phyloP scores from a whole-genome alignment of 2,888 invertebrate species.

The Apoda limacodes region DNA sequence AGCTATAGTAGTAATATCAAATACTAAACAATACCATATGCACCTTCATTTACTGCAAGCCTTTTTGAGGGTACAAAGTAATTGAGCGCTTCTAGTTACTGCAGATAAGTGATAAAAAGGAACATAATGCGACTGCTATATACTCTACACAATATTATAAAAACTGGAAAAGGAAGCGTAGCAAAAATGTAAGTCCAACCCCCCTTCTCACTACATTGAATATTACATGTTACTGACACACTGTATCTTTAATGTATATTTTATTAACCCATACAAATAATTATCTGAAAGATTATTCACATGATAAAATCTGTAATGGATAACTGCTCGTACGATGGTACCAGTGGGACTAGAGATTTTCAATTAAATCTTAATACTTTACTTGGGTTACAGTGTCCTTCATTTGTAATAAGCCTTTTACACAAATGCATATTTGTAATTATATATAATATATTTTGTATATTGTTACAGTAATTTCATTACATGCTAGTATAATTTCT shows the following conservation, averaged over 20 bases:
- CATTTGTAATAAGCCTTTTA: conserved; percentile 72
- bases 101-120: conserved; percentile 57
- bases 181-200: conserved; percentile 29
- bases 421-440: conserved; percentile 71
- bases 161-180: conserved; percentile 57
- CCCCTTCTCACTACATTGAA: conserved; percentile 4
- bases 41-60: conserved; percentile 70
- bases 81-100: conserved; percentile 67
- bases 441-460: conserved; percentile 57
- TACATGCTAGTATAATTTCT: conserved; percentile 64
- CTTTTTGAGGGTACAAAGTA: conserved; percentile 65
- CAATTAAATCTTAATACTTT: conserved; percentile 68
- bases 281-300: no score
- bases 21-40: conserved; percentile 70
- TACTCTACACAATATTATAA: conserved; percentile 53
- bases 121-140: conserved; percentile 65
- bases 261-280: no score
- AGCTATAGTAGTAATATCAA: conserved; percentile 75
- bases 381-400: conserved; percentile 74
- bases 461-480: conserved; percentile 70
- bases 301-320: no score
- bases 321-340: conserved; percentile 63
- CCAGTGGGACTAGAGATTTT: conserved; percentile 79
- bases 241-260: no score
- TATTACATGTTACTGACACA: no score